Evolutionary conservation across 2,797 vertebrate species (phyloP), one percentile per base, ranked within the genome.

Genomic region (Myotis planiceps): DNA sequence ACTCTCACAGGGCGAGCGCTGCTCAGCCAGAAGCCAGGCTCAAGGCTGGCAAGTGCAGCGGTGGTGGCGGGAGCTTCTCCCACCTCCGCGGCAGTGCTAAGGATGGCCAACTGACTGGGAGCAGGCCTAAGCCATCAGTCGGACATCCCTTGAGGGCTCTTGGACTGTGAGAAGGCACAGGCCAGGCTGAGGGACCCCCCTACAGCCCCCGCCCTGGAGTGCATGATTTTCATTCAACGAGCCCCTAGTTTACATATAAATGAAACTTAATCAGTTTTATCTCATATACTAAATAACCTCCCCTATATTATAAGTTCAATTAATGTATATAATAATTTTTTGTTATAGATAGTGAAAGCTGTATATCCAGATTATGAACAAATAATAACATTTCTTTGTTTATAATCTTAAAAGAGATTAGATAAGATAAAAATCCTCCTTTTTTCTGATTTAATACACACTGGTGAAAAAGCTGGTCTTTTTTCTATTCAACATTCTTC

Each of bases 361-460:
- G 1, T 83, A 16, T 92, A 16, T 92, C 34, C n/a, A 88, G n/a
- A 80, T 72, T 45, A 37, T 90, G 49, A 91, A 60, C 16, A 74
- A 58, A 66, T 83, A 58, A 72, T 83, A 84, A 37, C 84, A 29
- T 89, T 81, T 34, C 4, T 80, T 87, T 42, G 10, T 66, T 49
- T 79, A 3, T 80, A 68, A 42, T 88, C 14, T 74, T 92, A 74
- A 93, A 81, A 89, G 39, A 87, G 25, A 69, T 90, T 65, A 65
- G 27, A 66, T 83, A 45, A 58, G 51, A 42, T 42, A 58, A 34
- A 88, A 65, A 58, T 89, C 49, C 71, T 49, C 4, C 15, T 53
- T 76, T 84, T 85, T 49, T 86, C 16, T 83, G 63, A 27, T 55
- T 71, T 93, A 69, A 37, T 55, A 32, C 13, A 71, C 23, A 51